Percentiles rank a stretch among this genome's conserved stretches.
Conservation (phyloP, 2,113 vertebrate species). For the Thomomys bottae region DNA sequence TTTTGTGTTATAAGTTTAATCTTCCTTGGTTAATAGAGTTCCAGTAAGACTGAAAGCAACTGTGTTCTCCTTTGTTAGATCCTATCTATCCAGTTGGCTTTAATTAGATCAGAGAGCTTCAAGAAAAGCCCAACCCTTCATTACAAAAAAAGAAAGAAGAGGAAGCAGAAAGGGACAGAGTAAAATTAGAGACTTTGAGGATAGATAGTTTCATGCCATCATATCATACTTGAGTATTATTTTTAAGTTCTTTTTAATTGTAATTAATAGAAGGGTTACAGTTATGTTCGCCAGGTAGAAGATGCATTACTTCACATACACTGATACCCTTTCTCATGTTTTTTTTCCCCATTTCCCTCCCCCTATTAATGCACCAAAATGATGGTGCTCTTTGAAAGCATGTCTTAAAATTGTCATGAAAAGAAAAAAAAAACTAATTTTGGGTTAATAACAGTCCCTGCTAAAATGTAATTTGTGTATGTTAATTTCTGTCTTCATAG, state of each 20-base stretch:
- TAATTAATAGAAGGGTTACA: no score
- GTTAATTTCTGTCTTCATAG: slow-evolving; percentile 2
- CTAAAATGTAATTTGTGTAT: not conserved
- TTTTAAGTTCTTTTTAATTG: no score
- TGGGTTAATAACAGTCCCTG: not conserved
- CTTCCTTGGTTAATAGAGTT: not conserved
- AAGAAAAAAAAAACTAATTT: not conserved
- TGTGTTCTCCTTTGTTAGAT: not conserved
- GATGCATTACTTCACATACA: no score
- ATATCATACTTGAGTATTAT: not conserved
- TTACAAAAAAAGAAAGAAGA: not conserved
- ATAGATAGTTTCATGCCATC: not conserved
- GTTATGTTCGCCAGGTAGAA: no score
- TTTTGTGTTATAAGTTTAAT: not conserved
- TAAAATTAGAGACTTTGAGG: not conserved
- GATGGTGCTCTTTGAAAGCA: not conserved
- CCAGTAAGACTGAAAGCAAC: not conserved
- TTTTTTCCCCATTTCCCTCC: no score
- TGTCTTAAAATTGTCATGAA: not conserved
- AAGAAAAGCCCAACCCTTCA: not conserved
- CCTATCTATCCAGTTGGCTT: no score
- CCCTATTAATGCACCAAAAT: not conserved
- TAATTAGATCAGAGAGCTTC: not conserved
- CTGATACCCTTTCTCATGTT: no score
- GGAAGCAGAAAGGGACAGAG: not conserved